Evolutionary conservation across 2,113 vertebrate genomes (phyloP).

Genomic region (Acrocephalus arundinaceus): DNA sequence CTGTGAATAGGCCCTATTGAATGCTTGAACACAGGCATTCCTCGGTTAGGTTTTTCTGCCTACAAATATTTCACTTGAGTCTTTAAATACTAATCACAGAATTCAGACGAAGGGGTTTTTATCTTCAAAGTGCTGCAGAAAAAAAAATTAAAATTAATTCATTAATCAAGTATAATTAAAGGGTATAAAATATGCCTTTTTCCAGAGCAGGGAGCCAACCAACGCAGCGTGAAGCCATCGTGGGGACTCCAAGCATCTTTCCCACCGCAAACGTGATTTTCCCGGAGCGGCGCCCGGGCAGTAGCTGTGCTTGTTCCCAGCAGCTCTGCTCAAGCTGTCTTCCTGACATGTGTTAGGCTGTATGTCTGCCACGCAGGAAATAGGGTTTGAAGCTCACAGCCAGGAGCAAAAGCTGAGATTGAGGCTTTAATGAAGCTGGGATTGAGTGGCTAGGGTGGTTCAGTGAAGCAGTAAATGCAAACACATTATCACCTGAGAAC

Average conservation of each 20-base stretch:
- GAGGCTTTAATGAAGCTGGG: conserved; percentile 73
- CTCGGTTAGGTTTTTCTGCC: conserved; percentile 53
- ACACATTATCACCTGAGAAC: conserved; percentile 80
- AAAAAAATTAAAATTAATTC: conserved; percentile 43
- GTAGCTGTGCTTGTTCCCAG: conserved; percentile 16
- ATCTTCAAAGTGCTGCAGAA: conserved; percentile 56
- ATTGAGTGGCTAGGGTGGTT: conserved; percentile 64
- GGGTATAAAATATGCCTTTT: conserved; percentile 44
- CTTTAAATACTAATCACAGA: conserved; percentile 62
- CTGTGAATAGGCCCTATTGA: conserved; percentile 53
- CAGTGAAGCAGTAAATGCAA: conserved; percentile 79
- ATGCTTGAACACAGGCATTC: conserved; percentile 53
- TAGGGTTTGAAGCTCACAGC: conserved; percentile 73
- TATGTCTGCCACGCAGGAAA: conserved; percentile 71
- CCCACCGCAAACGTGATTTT: background rate
- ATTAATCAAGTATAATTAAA: conserved; percentile 64
- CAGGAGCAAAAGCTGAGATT: conserved; percentile 61
- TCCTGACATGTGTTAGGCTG: conserved; percentile 57
- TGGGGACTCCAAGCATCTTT: conserved; percentile 7
- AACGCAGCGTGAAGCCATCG: background rate
- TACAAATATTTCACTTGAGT: conserved; percentile 38
- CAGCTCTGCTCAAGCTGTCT: conserved; percentile 45
- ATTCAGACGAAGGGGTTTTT: conserved; percentile 37
- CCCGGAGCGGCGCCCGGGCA: conserved; percentile 12
- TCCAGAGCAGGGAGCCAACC: background rate